Evolutionary conservation across 2,888 invertebrate species (phyloP).

Genomic region (Lithophane semibrunnea): DNA sequence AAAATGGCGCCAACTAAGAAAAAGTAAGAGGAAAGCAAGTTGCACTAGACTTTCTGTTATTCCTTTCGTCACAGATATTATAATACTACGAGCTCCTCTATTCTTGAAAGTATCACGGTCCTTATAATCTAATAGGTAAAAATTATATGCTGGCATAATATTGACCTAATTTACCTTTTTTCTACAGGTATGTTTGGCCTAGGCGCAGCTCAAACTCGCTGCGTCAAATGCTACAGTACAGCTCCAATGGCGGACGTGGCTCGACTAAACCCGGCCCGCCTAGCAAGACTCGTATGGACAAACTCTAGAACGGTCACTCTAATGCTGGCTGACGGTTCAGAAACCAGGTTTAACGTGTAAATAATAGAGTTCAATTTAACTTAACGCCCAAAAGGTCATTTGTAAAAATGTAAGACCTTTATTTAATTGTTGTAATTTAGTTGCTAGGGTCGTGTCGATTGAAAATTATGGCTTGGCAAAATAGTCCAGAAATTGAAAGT

Average conservation of each 20-base stretch:
- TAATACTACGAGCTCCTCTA: no score
- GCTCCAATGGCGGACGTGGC: constrained; percentile 97
- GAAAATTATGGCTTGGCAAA: constrained; percentile 9
- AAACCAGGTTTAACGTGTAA: constrained; percentile 90
- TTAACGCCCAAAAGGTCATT: constrained; percentile 39
- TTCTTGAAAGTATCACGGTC: no score
- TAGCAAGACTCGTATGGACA: constrained; percentile 98
- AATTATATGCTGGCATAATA: neutral
- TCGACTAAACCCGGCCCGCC: constrained; percentile 95
- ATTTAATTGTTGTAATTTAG: constrained; percentile 39
- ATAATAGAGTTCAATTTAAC: constrained; percentile 25
- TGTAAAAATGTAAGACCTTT: constrained; percentile 44
- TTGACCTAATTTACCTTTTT: neutral
- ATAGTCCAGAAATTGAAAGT: neutral
- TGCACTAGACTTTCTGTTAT: no score
- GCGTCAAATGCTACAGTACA: constrained; percentile 98
- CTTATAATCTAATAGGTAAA: no score
- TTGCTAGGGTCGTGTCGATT: constrained; percentile 23
- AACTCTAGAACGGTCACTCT: constrained; percentile 97
- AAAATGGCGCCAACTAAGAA: no score
- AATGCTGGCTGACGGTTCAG: constrained; percentile 98
- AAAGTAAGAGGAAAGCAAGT: no score
- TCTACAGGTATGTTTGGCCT: constrained; percentile 97
- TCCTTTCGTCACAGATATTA: no score
- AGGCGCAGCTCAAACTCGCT: constrained; percentile 98